These are phyloP conservation scores for Rhipidura dahli DNA, from an alignment of 2,113 vertebrate genomes.

Conservation along the genomic window DNA sequence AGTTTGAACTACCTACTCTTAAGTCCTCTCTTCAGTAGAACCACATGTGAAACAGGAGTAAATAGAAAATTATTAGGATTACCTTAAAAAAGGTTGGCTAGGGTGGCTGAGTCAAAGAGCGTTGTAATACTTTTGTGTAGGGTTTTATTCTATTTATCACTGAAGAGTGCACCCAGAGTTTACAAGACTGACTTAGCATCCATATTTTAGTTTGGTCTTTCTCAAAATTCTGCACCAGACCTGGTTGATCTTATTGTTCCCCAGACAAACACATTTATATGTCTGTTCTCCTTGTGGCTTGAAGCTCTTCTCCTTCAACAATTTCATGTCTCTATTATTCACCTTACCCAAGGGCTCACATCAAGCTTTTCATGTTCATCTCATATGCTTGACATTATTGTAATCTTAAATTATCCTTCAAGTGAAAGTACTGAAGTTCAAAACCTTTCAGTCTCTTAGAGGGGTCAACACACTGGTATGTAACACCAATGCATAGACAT, in stretches of 20 bases:
- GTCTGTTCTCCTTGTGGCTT: background rate
- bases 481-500: background rate
- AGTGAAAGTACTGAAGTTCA: conserved; percentile 18
- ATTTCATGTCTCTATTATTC: background rate
- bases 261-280: background rate
- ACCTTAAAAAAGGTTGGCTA: background rate
- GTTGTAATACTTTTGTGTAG: background rate
- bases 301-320: background rate
- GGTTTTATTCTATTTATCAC: background rate
- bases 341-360: background rate
- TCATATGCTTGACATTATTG: background rate
- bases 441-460: conserved; percentile 23
- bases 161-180: background rate
- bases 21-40: conserved; percentile 57
- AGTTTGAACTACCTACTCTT: conserved; percentile 4
- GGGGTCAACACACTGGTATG: conserved; percentile 13
- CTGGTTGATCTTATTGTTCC: background rate
- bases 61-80: background rate
- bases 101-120: background rate
- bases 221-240: background rate
- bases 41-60: background rate
- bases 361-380: background rate
- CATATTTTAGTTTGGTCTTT: background rate
- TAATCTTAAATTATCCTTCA: conserved; percentile 35
- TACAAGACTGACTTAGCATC: background rate